These are phyloP conservation scores for Hyla sarda DNA, from an alignment of 2,113 vertebrate genomes.

Conservation along the genomic window DNA sequence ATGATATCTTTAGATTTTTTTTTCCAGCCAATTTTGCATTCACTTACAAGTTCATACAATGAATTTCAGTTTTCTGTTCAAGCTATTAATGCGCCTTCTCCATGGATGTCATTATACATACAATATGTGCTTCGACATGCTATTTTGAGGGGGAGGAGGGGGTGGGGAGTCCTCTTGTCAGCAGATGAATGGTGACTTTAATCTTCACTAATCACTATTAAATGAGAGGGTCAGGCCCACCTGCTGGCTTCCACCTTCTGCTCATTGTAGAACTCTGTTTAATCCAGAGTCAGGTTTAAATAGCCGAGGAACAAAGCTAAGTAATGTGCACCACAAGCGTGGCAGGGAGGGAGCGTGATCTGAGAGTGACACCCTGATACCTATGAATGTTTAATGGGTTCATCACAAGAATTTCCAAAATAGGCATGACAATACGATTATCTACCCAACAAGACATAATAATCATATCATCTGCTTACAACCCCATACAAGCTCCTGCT, in stretches of 20 bases:
- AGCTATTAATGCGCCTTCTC: slow-evolving; percentile 39
- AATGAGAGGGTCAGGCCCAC: slow-evolving; percentile 59
- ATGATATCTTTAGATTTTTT: too few relatives aligned
- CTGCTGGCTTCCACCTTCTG: slow-evolving; percentile 59
- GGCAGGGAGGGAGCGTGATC: slow-evolving; percentile 43
- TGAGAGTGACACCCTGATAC: slow-evolving; percentile 38
- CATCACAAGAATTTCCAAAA: slow-evolving; percentile 26
- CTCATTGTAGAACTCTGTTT: slow-evolving; percentile 58
- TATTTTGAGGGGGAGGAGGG: slow-evolving; percentile 13
- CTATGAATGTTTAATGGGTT: slow-evolving; percentile 42
- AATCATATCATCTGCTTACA: not conserved
- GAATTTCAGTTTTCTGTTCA: not conserved
- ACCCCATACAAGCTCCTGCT: not conserved
- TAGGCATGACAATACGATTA: not conserved
- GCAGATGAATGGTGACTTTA: slow-evolving; percentile 60
- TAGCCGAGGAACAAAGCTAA: slow-evolving; percentile 56
- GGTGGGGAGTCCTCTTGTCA: slow-evolving; percentile 48
- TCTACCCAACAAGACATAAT: not conserved
- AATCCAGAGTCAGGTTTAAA: slow-evolving; percentile 55
- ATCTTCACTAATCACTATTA: slow-evolving; percentile 59
- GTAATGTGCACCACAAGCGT: slow-evolving; percentile 44
- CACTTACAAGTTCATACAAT: not conserved
- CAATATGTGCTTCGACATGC: slow-evolving; percentile 52
- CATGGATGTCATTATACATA: slow-evolving; percentile 1
- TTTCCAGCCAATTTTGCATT: not conserved